Base-by-base conservation (phyloP, 2,888 invertebrate species). In the Rhagonycha lutea region DNA sequence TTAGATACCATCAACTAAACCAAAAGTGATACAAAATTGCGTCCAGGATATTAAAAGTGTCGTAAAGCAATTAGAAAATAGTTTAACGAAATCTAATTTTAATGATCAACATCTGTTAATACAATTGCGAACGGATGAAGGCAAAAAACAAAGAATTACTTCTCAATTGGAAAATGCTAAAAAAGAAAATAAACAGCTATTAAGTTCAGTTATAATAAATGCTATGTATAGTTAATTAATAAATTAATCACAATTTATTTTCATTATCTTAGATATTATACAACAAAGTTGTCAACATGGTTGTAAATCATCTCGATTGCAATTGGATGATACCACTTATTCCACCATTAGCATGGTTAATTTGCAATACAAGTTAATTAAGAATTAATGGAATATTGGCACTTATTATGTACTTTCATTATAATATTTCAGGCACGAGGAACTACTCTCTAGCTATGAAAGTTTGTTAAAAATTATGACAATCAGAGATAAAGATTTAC, bases 321-420 rank as follows among this genome's bases (percentile, higher is more conserved):
- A 83, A 71, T 82, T 86, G 4, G 86, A 87, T 71, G 76, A 86
- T 7, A 82, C 86, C 9, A 86, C 88, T 60, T 87, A 90, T n/a
- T 90, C 90, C 0, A 89, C 90, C 1, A 88, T 89, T 86, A 90
- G 90, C 83, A 88, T 90, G 79, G 89, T 90, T 8, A 89, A 90
- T 81, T 85, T 91, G 12, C 91, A 91, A 80, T 90, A 89, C 81
- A 89, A 90, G 90, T 90, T 83, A 88, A 88, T 60, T 14, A 7
- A 5, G n/a, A 47, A n/a, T n/a, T n/a, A n/a, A 47, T 47, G 7
- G 7, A n/a, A 47, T n/a, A n/a, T n/a, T n/a, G 2, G n/a, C 7
- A 2, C 12, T 47, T 7, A n/a, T n/a, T n/a, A 5, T 0, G 5
- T 8, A 47, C n/a, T 47, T n/a, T 12, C n/a, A 7, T 47, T n/a